A percentile compares a stretch with the other conserved stretches of the same genome.
Evolutionary conservation across 1,140 invertebrate genomes (phyloP).

Genomic region (Palaemon carinicauda): DNA sequence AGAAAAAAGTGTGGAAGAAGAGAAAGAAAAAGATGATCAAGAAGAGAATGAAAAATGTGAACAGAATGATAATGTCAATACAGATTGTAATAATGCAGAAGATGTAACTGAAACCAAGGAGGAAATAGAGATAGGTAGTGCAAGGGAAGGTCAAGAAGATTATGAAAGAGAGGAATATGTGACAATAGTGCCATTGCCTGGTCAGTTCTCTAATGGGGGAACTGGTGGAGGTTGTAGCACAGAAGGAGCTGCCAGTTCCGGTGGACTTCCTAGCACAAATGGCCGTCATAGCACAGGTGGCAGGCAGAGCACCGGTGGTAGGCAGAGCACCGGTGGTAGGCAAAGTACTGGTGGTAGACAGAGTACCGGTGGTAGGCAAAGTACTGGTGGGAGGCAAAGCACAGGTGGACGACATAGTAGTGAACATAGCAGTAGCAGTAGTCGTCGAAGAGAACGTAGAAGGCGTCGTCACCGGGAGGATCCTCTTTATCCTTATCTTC

Average conservation of each 20-base stretch:
- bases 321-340: conserved; percentile 41
- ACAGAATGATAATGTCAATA: neutral
- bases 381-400: neutral
- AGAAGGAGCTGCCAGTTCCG: neutral
- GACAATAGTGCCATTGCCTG: conserved; percentile 44
- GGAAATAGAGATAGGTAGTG: neutral
- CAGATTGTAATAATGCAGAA: neutral
- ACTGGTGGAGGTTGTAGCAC: conserved; percentile 3
- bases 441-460: conserved; percentile 24
- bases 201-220: conserved; percentile 23
- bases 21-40: conserved; percentile 30
- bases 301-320: conserved; percentile 44
- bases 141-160: conserved; percentile 14
- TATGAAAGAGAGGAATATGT: conserved; percentile 41
- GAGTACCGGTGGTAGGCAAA: conserved; percentile 29
- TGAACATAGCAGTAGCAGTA: conserved; percentile 49
- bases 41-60: neutral
- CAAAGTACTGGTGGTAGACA: conserved; percentile 52
- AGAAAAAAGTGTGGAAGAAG: neutral
- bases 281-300: conserved; percentile 42
- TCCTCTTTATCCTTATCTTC: conserved; percentile 57
- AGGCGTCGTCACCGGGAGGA: conserved; percentile 53
- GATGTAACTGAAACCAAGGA: conserved; percentile 16
- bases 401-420: conserved; percentile 46
- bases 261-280: conserved; percentile 23